phyloP scores from a whole-genome alignment of 2,113 vertebrate species.

The Phylloscopus trochiloides region DNA sequence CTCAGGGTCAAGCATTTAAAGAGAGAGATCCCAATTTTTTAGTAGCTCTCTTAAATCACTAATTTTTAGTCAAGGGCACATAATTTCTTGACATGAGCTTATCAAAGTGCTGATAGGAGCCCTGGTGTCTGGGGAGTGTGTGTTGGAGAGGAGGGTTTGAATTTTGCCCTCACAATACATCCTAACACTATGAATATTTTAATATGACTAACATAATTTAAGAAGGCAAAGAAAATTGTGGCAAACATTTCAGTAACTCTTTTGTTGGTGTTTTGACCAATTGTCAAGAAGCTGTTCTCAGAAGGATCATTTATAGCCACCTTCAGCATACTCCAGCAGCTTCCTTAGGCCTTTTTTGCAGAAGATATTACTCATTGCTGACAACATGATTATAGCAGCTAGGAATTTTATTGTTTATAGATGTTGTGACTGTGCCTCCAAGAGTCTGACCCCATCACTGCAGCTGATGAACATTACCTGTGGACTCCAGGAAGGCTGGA shows the following conservation, averaged over 20 bases:
- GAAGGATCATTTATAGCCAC: not conserved
- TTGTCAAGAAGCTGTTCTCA: not conserved
- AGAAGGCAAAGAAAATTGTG: not conserved
- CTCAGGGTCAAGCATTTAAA: conserved; percentile 23
- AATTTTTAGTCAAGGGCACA: not conserved
- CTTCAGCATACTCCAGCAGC: not conserved
- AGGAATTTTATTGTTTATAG: not conserved
- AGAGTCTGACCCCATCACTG: not conserved
- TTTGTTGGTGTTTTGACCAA: not conserved
- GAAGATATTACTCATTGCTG: not conserved
- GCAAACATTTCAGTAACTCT: not conserved
- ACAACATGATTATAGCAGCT: not conserved
- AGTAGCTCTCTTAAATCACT: not conserved
- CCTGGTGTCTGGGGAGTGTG: accelerated
- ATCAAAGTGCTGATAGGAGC: not conserved
- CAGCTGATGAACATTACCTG: not conserved
- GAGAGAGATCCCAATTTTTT: not conserved
- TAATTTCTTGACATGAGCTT: not conserved
- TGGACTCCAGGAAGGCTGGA: not conserved
- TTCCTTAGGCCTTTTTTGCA: not conserved
- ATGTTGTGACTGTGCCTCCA: not conserved
- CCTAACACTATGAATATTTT: not conserved
- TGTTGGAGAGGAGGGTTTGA: not conserved
- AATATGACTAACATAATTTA: not conserved
- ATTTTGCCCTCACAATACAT: not conserved